Evolutionary conservation across 2,113 vertebrate species (phyloP).

Genomic region (Percopsis transmontana): DNA sequence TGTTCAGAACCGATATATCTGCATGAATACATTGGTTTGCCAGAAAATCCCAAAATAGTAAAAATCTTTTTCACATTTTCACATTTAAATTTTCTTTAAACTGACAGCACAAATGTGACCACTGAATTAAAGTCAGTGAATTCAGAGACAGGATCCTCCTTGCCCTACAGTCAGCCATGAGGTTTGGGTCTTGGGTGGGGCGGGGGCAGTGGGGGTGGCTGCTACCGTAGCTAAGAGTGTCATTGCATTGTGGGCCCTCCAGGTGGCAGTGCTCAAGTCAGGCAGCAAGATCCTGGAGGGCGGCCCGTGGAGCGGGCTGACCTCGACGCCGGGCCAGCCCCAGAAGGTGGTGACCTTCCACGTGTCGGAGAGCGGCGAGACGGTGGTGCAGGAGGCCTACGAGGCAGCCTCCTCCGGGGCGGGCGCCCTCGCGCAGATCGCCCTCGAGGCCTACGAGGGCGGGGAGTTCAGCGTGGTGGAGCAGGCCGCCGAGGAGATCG

Average conservation of each 20-base stretch:
- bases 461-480: constrained; percentile 87
- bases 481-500: constrained; percentile 80
- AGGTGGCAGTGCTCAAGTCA: constrained; percentile 83
- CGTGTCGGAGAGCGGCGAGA: constrained; percentile 81
- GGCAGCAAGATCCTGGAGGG: constrained; percentile 60
- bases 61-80: too few species aligned
- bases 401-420: constrained; percentile 70
- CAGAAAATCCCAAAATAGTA: too few species aligned
- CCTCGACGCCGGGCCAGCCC: constrained; percentile 48
- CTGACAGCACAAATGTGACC: too few species aligned
- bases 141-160: too few species aligned
- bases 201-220: too few species aligned
- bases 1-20: too few species aligned
- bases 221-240: neutral
- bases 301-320: constrained; percentile 55
- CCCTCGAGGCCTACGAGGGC: constrained; percentile 76
- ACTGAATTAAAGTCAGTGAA: too few species aligned
- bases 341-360: constrained; percentile 89
- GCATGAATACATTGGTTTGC: too few species aligned
- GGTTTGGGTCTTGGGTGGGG: too few species aligned
- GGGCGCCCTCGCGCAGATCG: constrained; percentile 84
- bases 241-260: neutral
- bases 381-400: constrained; percentile 77
- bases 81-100: too few species aligned
- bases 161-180: too few species aligned